Conservation (phyloP, 2,797 vertebrate species). For the Enteromius paludinosus region DNA sequence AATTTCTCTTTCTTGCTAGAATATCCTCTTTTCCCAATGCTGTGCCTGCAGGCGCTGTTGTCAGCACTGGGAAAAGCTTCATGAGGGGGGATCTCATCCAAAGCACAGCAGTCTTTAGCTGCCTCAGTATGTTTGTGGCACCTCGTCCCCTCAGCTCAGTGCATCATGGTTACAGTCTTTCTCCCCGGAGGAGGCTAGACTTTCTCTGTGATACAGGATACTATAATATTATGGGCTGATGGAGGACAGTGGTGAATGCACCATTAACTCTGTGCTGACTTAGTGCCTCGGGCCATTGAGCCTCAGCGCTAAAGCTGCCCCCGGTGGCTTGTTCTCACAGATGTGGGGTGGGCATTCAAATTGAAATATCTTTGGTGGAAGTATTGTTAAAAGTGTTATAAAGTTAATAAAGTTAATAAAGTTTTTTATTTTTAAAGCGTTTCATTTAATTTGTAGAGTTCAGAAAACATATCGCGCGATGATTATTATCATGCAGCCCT, state of each 20-base stretch:
- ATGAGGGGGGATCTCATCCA: background rate
- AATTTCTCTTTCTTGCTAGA: background rate
- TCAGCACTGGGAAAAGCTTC: constrained; percentile 30
- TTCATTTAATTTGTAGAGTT: background rate
- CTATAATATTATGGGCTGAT: constrained; percentile 66
- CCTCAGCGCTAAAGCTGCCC: constrained; percentile 17
- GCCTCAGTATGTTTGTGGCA: constrained; percentile 51
- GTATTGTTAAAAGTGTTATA: background rate
- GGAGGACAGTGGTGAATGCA: constrained; percentile 62
- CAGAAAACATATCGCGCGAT: no score
- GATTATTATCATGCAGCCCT: no score
- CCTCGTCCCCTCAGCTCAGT: constrained; percentile 41
- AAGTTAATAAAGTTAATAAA: no score
- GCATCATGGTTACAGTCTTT: constrained; percentile 35
- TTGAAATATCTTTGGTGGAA: constrained; percentile 13
- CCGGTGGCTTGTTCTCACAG: constrained; percentile 10
- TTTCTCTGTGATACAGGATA: constrained; percentile 51
- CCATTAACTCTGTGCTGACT: constrained; percentile 65
- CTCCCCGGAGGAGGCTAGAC: constrained; percentile 28
- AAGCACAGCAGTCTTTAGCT: constrained; percentile 48
- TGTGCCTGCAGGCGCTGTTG: background rate
- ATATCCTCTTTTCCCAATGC: background rate
- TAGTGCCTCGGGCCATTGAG: constrained; percentile 28
- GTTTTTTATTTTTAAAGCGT: no score
- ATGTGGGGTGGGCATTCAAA: background rate